phyloP scores from a whole-genome alignment of 92 coral and sea anemone species.

The Blastomussa wellsi region DNA sequence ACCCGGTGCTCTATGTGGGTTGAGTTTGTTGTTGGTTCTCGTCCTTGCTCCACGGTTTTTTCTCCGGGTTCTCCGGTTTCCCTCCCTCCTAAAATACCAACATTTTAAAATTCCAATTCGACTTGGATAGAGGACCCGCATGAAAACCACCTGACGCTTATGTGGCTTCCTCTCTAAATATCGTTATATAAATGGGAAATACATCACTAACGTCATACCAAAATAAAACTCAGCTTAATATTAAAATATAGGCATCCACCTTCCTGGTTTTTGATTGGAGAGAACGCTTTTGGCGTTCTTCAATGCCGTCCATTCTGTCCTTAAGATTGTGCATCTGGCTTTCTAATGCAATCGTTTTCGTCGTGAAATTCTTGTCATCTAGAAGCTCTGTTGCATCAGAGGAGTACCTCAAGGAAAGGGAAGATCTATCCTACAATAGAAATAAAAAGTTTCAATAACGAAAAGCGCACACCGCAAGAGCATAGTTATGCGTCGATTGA shows the following conservation, averaged over 20 bases:
- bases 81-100: too few relatives aligned
- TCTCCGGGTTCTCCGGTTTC: too few relatives aligned
- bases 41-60: too few relatives aligned
- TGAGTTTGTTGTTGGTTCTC: too few relatives aligned
- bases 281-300: conserved; percentile 51
- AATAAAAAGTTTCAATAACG: neutral
- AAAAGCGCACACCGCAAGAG: neutral
- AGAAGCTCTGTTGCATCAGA: conserved; percentile 17
- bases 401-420: neutral
- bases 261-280: conserved; percentile 26
- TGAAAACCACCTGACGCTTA: too few relatives aligned
- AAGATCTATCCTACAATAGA: neutral
- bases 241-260: conserved; percentile 20
- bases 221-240: neutral
- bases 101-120: too few relatives aligned
- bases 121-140: too few relatives aligned
- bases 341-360: conserved; percentile 39
- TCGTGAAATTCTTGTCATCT: conserved; percentile 34
- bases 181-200: too few relatives aligned
- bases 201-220: too few relatives aligned
- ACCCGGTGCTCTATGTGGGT: too few relatives aligned
- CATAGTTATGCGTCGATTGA: too few relatives aligned
- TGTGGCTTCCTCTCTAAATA: too few relatives aligned
- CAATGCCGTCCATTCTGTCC: conserved; percentile 67
- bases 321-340: conserved; percentile 57